A percentile compares a stretch with the other conserved stretches of the same genome.
phyloP scores from a whole-genome alignment of 2,888 invertebrate genomes.

The Nasonia oneida region DNA sequence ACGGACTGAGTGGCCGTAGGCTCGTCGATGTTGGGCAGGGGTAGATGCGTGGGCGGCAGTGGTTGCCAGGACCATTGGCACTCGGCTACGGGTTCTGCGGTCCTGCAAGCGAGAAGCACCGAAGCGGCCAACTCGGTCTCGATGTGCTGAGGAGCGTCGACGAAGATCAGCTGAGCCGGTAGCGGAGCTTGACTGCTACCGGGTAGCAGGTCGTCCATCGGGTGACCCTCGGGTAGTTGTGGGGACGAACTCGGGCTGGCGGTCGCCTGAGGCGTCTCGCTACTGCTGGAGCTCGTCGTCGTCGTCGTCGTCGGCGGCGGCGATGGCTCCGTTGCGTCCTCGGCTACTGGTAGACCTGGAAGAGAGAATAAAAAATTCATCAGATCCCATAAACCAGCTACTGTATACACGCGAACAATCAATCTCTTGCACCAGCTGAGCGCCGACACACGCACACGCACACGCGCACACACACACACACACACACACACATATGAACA shows the following conservation, averaged over 20 bases:
- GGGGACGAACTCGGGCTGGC: not conserved
- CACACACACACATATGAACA: not conserved
- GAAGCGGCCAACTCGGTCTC: constrained; percentile 74
- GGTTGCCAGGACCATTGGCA: constrained; percentile 78
- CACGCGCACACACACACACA: not conserved
- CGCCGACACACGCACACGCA: not conserved
- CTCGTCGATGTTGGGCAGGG: constrained; percentile 73
- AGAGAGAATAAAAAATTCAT: constrained; percentile 16
- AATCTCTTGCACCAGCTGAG: not conserved
- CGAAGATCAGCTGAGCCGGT: constrained; percentile 68
- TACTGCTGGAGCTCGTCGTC: constrained; percentile 57
- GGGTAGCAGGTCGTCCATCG: constrained; percentile 72
- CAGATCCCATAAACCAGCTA: too few species aligned
- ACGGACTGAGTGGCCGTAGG: constrained; percentile 17
- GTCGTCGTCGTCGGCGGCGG: constrained; percentile 58
- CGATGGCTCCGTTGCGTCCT: constrained; percentile 60
- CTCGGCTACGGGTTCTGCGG: constrained; percentile 73
- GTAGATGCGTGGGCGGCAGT: constrained; percentile 73
- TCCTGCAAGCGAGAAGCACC: constrained; percentile 74
- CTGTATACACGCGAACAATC: too few species aligned
- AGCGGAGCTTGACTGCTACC: constrained; percentile 64
- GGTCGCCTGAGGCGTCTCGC: not conserved
- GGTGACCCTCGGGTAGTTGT: constrained; percentile 65
- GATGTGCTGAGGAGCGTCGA: constrained; percentile 72
- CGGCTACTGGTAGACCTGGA: constrained; percentile 68